Evolutionary conservation across 1,140 invertebrate genomes (phyloP), one percentile per base, ranked within the genome.

Genomic region (Gerris buenoi): DNA sequence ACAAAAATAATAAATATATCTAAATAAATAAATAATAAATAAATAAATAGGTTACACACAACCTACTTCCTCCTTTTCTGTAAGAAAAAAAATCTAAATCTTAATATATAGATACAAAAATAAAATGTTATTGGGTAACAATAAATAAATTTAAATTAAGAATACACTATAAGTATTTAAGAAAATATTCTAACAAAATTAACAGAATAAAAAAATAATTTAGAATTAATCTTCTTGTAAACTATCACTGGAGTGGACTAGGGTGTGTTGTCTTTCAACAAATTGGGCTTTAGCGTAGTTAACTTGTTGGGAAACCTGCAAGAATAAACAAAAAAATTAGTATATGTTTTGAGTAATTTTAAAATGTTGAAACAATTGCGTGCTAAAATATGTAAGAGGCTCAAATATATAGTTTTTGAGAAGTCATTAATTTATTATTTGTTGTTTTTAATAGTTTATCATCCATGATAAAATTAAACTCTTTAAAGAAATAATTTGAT

Each of bases 231-330:
- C 68, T 29, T 69, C 68, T 25, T 57, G 25, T 2, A 65, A 2
- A 62, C 58, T 67, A 1, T 69, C 66, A 59, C n/a, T 67, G 15
- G 61, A 46, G 5, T 25, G n/a, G 63, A 69, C 65, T 27, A 83
- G 73, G 67, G 83, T 84, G 73, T 88, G 85, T 68, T 81, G 79
- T 68, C 84, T 81, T 80, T 95, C 92, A 75, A 91, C 85, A 75
- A 88, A 89, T 73, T 94, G 84, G 73, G 86, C 87, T 76, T 90
- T 91, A 56, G 92, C 92, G 78, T 92, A 92, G 73, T 91, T 92
- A 66, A 90, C 86, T 77, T 89, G 83, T 70, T 87, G 83, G 1
- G 81, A 82, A 59, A 85, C 83, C 83, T 85, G 69, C 13, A 5
- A 74, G 73, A 71, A 71, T 64, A 67, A 29, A 61, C 60, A 61